Conservation (phyloP, 1,140 invertebrate genomes). For the Trachymyrmex septentrionalis region DNA sequence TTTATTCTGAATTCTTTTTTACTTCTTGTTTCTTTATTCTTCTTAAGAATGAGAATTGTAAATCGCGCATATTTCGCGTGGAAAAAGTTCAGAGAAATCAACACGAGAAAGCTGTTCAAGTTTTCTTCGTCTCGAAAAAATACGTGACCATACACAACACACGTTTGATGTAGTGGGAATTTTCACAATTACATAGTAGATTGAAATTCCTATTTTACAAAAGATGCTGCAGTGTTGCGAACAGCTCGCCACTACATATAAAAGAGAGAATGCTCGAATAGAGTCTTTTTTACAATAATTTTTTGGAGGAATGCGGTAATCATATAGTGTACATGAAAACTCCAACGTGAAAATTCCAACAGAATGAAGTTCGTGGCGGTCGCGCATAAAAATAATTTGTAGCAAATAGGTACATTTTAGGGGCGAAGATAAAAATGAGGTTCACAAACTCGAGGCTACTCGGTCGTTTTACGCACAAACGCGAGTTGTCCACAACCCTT, state of each 20-base stretch:
- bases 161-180: conserved; percentile 26
- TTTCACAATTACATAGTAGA: conserved; percentile 19
- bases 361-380: not conserved
- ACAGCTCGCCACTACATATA: not conserved
- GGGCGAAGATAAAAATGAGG: conserved; percentile 39
- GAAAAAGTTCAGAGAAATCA: conserved; percentile 28
- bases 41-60: not conserved
- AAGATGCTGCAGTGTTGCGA: not conserved
- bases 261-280: not conserved
- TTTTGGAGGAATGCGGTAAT: conserved; percentile 18
- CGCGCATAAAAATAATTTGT: conserved; percentile 30
- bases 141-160: not conserved
- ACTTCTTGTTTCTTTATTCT: not conserved
- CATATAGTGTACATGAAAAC: not conserved
- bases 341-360: conserved; percentile 22
- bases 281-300: not conserved
- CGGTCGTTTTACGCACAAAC: conserved; percentile 30
- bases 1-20: not conserved
- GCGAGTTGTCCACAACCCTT: conserved; percentile 4
- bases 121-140: not conserved
- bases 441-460: not conserved
- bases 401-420: conserved; percentile 23
- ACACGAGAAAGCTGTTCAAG: not conserved
- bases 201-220: conserved; percentile 38
- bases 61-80: not conserved